Evolutionary conservation across 2,888 invertebrate genomes (phyloP).

Genomic region (Megamerina dolium): DNA sequence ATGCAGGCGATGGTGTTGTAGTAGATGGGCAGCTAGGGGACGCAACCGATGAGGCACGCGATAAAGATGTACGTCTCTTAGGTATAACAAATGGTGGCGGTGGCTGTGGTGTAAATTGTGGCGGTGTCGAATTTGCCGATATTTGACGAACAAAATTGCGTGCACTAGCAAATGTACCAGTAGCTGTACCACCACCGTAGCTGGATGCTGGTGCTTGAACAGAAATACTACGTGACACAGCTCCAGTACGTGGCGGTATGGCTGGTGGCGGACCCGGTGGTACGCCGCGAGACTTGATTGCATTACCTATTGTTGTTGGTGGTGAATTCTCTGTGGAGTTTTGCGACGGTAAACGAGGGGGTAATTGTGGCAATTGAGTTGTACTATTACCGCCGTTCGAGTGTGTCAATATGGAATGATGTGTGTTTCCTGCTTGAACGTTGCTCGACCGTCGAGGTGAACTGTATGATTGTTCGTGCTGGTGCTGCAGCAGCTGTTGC

Average conservation of each 20-base stretch:
- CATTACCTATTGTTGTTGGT: conserved; percentile 23
- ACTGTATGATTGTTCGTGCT: conserved; percentile 4
- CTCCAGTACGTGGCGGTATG: conserved; percentile 46
- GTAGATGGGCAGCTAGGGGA: conserved; percentile 15
- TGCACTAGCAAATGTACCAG: conserved; percentile 12
- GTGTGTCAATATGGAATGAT: conserved; percentile 9
- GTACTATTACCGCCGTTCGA: conserved; percentile 18
- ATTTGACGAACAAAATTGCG: conserved; percentile 43
- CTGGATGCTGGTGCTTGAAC: conserved; percentile 35
- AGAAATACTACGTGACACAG: conserved; percentile 42
- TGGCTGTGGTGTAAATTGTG: conserved; percentile 47
- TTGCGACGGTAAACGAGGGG: conserved; percentile 46
- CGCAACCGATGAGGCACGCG: conserved; percentile 38
- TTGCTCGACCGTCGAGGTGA: conserved; percentile 1
- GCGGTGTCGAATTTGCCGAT: conserved; percentile 46
- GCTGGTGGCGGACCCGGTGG: conserved; percentile 49
- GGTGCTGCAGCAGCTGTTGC: conserved; percentile 6
- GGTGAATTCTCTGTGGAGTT: conserved; percentile 38
- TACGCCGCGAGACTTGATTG: conserved; percentile 33
- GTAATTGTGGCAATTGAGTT: conserved; percentile 40
- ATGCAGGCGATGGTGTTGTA: conserved; percentile 13
- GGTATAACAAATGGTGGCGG: conserved; percentile 49
- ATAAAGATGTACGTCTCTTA: conserved; percentile 39
- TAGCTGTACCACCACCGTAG: conserved; percentile 4
- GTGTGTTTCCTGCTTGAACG: conserved; percentile 9